Conservation (phyloP, 2,888 invertebrate genomes). For the Atherix ibis region DNA sequence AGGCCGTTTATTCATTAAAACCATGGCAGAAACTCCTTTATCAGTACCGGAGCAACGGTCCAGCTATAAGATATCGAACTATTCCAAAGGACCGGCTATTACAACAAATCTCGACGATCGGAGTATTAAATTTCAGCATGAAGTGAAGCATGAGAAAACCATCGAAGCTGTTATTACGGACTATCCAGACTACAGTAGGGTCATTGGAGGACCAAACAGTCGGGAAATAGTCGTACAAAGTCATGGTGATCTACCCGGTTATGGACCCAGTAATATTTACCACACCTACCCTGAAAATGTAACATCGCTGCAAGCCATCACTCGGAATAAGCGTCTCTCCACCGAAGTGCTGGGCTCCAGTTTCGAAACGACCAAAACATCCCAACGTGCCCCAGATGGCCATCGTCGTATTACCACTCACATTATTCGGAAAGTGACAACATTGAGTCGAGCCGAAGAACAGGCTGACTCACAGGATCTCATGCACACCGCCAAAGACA, state of each 20-base stretch:
- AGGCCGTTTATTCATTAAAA: conserved; percentile 22
- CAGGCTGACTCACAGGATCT: conserved; percentile 55
- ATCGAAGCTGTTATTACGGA: conserved; percentile 37
- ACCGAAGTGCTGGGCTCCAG: conserved; percentile 76
- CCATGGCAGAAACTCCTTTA: conserved; percentile 16
- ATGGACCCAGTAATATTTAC: not conserved
- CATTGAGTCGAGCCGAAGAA: conserved; percentile 73
- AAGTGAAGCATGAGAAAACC: conserved; percentile 40
- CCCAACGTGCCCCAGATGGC: conserved; percentile 61
- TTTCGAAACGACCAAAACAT: conserved; percentile 68
- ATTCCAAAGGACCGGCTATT: conserved; percentile 40
- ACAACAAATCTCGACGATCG: conserved; percentile 39
- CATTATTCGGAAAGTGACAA: conserved; percentile 77
- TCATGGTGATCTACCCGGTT: conserved; percentile 24
- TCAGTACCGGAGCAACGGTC: conserved; percentile 27
- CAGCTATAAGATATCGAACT: conserved; percentile 31
- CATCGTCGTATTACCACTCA: conserved; percentile 71
- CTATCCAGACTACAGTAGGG: conserved; percentile 17
- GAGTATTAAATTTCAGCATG: conserved; percentile 32
- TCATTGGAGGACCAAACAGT: not conserved
- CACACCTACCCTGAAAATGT: conserved; percentile 22
- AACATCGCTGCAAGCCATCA: conserved; percentile 51
- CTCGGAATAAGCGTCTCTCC: conserved; percentile 65
- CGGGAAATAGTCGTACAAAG: conserved; percentile 8
- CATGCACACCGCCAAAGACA: conserved; percentile 35